Evolutionary conservation across 2,888 invertebrate species (phyloP).

Genomic region (Ophion slaviceki): DNA sequence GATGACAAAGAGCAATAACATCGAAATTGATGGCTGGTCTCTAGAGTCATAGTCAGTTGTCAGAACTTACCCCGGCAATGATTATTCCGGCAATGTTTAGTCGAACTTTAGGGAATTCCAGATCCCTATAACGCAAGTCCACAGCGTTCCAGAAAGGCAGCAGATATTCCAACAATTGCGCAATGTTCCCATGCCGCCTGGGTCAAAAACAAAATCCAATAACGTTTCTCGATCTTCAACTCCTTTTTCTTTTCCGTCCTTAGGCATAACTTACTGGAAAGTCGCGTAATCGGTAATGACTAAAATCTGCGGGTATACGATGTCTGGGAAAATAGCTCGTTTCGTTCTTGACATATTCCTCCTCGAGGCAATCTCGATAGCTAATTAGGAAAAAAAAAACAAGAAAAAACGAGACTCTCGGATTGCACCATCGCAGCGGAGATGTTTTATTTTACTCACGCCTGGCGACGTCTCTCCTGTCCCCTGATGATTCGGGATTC

Average conservation of each 20-base stretch:
- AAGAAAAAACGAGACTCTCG: background rate
- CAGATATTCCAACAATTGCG: slow-evolving; percentile 57
- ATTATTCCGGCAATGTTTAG: slow-evolving; percentile 67
- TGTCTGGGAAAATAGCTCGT: slow-evolving; percentile 9
- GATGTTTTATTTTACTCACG: slow-evolving; percentile 28
- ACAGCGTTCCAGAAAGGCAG: slow-evolving; percentile 67
- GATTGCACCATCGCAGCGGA: background rate
- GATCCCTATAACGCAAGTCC: slow-evolving; percentile 59
- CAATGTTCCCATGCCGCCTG: slow-evolving; percentile 30
- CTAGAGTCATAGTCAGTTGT: too few species aligned
- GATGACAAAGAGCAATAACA: background rate
- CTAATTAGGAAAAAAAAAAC: background rate
- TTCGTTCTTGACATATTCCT: slow-evolving; percentile 8
- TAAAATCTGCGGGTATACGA: slow-evolving; percentile 63
- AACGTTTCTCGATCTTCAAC: background rate
- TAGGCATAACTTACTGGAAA: slow-evolving; percentile 27
- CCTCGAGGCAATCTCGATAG: background rate
- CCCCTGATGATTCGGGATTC: slow-evolving; percentile 21
- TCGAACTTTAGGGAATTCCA: slow-evolving; percentile 62
- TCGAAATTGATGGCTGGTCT: too few species aligned
- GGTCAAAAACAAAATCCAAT: background rate
- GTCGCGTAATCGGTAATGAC: slow-evolving; percentile 52
- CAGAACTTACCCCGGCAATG: slow-evolving; percentile 54
- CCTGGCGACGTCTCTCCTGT: background rate
- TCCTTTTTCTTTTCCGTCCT: background rate